These are phyloP conservation scores for Nautilus pompilius DNA, from an alignment of 1,140 invertebrate species.

Conservation along the genomic window DNA sequence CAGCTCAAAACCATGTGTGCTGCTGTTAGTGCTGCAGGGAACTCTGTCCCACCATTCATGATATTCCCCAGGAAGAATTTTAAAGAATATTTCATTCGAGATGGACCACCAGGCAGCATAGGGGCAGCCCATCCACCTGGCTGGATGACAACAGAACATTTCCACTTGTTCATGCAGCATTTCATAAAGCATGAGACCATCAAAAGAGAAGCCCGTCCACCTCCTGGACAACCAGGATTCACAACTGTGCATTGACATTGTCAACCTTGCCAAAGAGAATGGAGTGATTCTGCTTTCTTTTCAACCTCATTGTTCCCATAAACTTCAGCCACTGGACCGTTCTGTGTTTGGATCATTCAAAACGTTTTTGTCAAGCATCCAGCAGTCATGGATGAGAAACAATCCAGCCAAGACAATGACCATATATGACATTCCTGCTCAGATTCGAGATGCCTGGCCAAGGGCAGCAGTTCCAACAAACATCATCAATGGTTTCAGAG, in stretches of 20 bases:
- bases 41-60: constrained; percentile 36
- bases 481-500: no score
- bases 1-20: no score
- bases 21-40: constrained; percentile 24
- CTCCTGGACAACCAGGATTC: constrained; percentile 53
- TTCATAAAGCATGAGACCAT: no score
- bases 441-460: no score
- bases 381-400: constrained; percentile 15
- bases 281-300: constrained; percentile 53
- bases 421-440: no score
- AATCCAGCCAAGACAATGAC: no score
- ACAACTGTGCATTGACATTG: constrained; percentile 21
- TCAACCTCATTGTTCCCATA: no score
- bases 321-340: constrained; percentile 7
- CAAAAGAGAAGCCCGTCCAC: no score
- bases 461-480: no score
- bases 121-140: constrained; percentile 53
- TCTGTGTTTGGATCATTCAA: constrained; percentile 6
- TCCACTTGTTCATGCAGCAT: constrained; percentile 55
- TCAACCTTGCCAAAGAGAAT: constrained; percentile 42
- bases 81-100: constrained; percentile 50
- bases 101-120: constrained; percentile 50
- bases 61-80: constrained; percentile 40
- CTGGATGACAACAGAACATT: constrained; percentile 57
- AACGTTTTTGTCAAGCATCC: neutral